These are phyloP conservation scores for Xylocopa sonorina DNA, from an alignment of 1,140 invertebrate genomes.

Conservation along the genomic window DNA sequence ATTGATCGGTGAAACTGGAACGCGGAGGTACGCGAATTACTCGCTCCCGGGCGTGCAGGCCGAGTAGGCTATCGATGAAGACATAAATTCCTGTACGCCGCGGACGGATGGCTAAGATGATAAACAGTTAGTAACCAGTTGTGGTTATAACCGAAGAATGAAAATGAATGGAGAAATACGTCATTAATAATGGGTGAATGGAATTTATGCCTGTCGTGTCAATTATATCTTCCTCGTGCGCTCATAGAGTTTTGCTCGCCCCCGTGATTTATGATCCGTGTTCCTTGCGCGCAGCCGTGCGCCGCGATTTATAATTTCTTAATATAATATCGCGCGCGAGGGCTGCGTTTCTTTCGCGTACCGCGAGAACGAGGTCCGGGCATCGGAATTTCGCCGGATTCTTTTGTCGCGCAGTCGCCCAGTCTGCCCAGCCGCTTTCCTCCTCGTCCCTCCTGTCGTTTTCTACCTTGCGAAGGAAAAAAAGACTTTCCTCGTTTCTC, in stretches of 20 bases:
- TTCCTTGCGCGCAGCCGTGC: slow-evolving; percentile 32
- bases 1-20: slow-evolving; percentile 25
- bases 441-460: background rate
- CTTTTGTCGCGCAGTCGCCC: no score
- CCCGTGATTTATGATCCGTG: slow-evolving; percentile 7
- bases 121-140: slow-evolving; percentile 55
- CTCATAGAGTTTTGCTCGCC: slow-evolving; percentile 45
- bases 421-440: no score
- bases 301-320: slow-evolving; percentile 38
- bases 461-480: no score
- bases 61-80: slow-evolving; percentile 47
- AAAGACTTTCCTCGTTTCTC: background rate
- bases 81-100: slow-evolving; percentile 43
- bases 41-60: slow-evolving; percentile 41
- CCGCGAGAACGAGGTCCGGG: background rate
- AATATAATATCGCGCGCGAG: slow-evolving; percentile 9
- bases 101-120: slow-evolving; percentile 53
- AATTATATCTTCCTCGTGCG: slow-evolving; percentile 55
- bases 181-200: slow-evolving; percentile 50
- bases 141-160: slow-evolving; percentile 52
- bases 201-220: slow-evolving; percentile 51
- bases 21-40: background rate
- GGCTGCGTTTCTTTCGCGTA: background rate
- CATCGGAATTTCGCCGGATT: background rate
- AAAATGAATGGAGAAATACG: slow-evolving; percentile 55